These are phyloP conservation scores for Drosophila micromelanica DNA, from an alignment of 1,140 invertebrate species.

Conservation along the genomic window DNA sequence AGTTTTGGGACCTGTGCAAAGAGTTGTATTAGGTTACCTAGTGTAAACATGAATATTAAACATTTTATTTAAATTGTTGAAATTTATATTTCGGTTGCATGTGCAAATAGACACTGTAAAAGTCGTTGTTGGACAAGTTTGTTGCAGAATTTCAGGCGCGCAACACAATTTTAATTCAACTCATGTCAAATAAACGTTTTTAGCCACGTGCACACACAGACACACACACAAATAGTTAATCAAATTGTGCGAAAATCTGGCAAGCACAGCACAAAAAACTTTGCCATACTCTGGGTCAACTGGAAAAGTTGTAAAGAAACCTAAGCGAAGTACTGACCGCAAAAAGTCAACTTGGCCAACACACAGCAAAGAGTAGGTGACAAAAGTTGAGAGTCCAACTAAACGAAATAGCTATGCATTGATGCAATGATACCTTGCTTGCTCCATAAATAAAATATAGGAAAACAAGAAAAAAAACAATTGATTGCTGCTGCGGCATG, in stretches of 20 bases:
- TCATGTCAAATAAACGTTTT: slow-evolving; percentile 68
- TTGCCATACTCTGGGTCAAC: slow-evolving; percentile 55
- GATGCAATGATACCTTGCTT: slow-evolving; percentile 14
- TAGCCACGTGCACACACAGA: slow-evolving; percentile 8
- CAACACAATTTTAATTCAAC: slow-evolving; percentile 49
- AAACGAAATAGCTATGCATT: slow-evolving; percentile 13
- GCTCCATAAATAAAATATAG: background rate
- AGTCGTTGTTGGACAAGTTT: slow-evolving; percentile 22
- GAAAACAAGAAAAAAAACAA: background rate
- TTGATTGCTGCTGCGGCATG: slow-evolving; percentile 37
- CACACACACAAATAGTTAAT: slow-evolving; percentile 58
- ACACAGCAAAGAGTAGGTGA: slow-evolving; percentile 44
- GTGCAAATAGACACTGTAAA: slow-evolving; percentile 41
- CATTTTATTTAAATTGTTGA: slow-evolving; percentile 64
- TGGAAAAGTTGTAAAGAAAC: slow-evolving; percentile 32
- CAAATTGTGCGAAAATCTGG: slow-evolving; percentile 70
- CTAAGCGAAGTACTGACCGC: slow-evolving; percentile 29
- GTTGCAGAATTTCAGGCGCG: slow-evolving; percentile 44
- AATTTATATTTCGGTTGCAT: slow-evolving; percentile 44
- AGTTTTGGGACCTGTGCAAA: slow-evolving; percentile 3
- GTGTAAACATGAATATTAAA: slow-evolving; percentile 72
- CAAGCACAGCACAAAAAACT: slow-evolving; percentile 52
- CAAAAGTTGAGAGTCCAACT: slow-evolving; percentile 39
- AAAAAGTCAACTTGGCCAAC: slow-evolving; percentile 40
- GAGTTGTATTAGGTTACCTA: slow-evolving; percentile 21